A percentile compares a stretch with the other conserved stretches of the same genome.
phyloP scores from a whole-genome alignment of 2,797 vertebrate species.

The Scyliorhinus canicula region DNA sequence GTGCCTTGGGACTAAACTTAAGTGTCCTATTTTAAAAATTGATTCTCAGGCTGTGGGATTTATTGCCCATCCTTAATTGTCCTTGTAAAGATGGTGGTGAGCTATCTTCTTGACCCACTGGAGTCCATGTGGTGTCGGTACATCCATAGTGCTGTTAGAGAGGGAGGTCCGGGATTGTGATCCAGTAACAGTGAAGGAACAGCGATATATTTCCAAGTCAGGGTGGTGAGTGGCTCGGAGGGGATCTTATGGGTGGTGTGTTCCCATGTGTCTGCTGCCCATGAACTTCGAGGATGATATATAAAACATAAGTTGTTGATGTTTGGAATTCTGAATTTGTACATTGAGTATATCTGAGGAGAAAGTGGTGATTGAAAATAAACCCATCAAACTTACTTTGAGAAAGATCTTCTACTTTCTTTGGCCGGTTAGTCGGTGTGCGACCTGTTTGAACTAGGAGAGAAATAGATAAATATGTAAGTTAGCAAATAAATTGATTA shows the following conservation, averaged over 20 bases:
- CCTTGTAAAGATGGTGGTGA: not conserved
- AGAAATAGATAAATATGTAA: not conserved
- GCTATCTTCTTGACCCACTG: not conserved
- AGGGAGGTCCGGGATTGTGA: not conserved
- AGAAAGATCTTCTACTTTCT: not conserved
- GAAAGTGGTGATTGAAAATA: not conserved
- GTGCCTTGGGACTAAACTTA: not conserved
- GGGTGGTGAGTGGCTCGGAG: not conserved
- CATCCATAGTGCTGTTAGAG: not conserved
- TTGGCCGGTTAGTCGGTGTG: conserved; percentile 48
- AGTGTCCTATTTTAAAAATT: not conserved
- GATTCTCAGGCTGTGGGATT: not conserved
- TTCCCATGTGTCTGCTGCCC: not conserved
- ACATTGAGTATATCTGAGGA: no score
- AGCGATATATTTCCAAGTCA: not conserved
- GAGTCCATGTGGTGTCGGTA: not conserved
- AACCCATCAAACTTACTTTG: conserved; percentile 9
- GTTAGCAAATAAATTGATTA: not conserved
- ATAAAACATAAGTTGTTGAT: not conserved
- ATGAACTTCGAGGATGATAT: not conserved
- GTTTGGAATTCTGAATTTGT: not conserved
- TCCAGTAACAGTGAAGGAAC: not conserved
- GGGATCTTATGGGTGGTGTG: not conserved
- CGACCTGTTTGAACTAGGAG: conserved; percentile 58
- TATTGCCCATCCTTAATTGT: not conserved